These are phyloP conservation scores for Anhinga rufa DNA, from an alignment of 2,113 vertebrate genomes.

Conservation along the genomic window DNA sequence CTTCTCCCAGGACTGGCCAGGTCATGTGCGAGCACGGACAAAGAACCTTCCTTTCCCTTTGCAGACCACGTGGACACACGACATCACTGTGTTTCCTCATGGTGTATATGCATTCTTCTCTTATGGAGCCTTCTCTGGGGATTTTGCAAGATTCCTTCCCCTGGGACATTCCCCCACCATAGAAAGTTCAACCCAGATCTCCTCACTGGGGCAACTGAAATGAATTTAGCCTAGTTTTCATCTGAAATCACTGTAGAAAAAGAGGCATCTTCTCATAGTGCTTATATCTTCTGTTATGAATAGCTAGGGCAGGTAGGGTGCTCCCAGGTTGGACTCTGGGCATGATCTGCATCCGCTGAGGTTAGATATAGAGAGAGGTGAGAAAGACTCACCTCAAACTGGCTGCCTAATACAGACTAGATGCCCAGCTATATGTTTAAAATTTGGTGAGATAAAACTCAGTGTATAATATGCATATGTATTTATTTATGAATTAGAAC, in stretches of 20 bases:
- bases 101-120: background rate
- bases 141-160: background rate
- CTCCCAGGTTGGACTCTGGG: background rate
- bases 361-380: background rate
- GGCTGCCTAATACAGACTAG: background rate
- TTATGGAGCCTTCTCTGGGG: background rate
- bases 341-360: background rate
- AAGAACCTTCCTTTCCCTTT: background rate
- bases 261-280: background rate
- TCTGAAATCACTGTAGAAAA: background rate
- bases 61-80: background rate
- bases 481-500: background rate
- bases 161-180: background rate
- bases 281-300: background rate
- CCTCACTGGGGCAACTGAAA: background rate
- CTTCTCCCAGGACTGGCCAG: background rate
- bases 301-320: background rate
- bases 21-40: background rate
- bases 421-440: background rate
- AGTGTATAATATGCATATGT: background rate
- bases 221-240: background rate
- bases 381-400: background rate
- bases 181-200: background rate
- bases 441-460: background rate
- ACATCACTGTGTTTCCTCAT: background rate